Conservation (phyloP, 2,113 vertebrate genomes). For the Salminus brasiliensis region DNA sequence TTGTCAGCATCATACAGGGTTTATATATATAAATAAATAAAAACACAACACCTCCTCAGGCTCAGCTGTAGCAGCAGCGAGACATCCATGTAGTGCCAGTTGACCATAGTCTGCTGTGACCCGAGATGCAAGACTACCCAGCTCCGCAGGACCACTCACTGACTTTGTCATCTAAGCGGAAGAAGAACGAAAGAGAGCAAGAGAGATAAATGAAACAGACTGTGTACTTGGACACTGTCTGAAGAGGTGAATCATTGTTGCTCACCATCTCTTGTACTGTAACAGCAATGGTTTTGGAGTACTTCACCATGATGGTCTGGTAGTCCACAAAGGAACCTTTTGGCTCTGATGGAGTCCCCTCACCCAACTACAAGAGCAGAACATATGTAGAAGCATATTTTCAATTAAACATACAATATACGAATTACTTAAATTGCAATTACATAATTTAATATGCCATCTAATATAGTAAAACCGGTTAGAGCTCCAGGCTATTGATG, state of each 20-base stretch:
- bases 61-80: constrained; percentile 93
- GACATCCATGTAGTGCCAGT: constrained; percentile 89
- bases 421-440: too few species aligned
- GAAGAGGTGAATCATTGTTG: not conserved
- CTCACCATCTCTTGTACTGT: constrained; percentile 97
- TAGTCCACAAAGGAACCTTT: constrained; percentile 95
- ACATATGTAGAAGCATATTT: not conserved
- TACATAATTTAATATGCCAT: too few species aligned
- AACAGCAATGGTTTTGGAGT: constrained; percentile 93
- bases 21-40: not conserved
- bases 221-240: too few species aligned
- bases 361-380: constrained; percentile 81
- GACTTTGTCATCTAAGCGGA: constrained; percentile 92
- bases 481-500: too few species aligned
- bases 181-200: not conserved
- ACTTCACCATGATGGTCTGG: constrained; percentile 97
- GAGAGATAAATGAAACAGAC: too few species aligned
- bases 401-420: too few species aligned
- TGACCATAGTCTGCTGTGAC: constrained; percentile 96
- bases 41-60: constrained; percentile 85
- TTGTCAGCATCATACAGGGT: too few species aligned
- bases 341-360: constrained; percentile 90
- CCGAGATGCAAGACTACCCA: constrained; percentile 94
- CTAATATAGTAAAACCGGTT: too few species aligned
- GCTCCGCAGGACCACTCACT: constrained; percentile 93